Conservation (phyloP, 2,888 invertebrate species). For the Mystacides longicornis region DNA sequence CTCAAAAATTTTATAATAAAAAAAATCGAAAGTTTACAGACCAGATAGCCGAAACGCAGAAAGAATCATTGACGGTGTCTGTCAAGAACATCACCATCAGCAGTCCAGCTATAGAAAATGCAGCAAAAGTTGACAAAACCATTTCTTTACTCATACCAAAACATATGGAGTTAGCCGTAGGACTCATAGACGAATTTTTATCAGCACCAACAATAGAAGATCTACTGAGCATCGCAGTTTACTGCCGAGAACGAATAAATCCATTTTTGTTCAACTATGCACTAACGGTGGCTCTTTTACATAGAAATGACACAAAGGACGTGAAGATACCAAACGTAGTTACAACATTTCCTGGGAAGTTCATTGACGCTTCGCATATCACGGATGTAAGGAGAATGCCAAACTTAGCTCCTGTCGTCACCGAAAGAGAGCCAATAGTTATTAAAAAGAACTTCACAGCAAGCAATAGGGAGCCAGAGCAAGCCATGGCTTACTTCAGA, state of each 20-base stretch:
- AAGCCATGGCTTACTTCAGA: constrained; percentile 73
- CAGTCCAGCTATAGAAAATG: too few relatives aligned
- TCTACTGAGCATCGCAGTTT: constrained; percentile 58
- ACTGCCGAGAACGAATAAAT: constrained; percentile 61
- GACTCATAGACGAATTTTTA: constrained; percentile 61
- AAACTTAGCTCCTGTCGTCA: constrained; percentile 51
- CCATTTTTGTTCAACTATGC: constrained; percentile 70
- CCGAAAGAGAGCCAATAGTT: constrained; percentile 57
- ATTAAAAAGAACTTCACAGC: constrained; percentile 72
- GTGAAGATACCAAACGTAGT: constrained; percentile 65
- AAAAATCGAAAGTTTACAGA: too few relatives aligned
- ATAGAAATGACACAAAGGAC: constrained; percentile 62
- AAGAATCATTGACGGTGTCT: too few relatives aligned
- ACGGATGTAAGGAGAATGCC: constrained; percentile 61
- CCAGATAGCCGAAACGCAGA: too few relatives aligned
- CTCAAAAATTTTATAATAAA: too few relatives aligned
- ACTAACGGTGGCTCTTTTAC: constrained; percentile 62
- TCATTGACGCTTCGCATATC: constrained; percentile 66
- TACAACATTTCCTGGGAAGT: constrained; percentile 76
- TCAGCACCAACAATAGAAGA: constrained; percentile 62
- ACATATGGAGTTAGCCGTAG: constrained; percentile 57
- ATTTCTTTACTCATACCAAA: constrained; percentile 64
- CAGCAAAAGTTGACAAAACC: too few relatives aligned
- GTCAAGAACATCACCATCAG: too few relatives aligned
- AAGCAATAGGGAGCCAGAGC: constrained; percentile 65